phyloP scores from a whole-genome alignment of 1,140 invertebrate genomes.

The Lamellibrachia luymesi region DNA sequence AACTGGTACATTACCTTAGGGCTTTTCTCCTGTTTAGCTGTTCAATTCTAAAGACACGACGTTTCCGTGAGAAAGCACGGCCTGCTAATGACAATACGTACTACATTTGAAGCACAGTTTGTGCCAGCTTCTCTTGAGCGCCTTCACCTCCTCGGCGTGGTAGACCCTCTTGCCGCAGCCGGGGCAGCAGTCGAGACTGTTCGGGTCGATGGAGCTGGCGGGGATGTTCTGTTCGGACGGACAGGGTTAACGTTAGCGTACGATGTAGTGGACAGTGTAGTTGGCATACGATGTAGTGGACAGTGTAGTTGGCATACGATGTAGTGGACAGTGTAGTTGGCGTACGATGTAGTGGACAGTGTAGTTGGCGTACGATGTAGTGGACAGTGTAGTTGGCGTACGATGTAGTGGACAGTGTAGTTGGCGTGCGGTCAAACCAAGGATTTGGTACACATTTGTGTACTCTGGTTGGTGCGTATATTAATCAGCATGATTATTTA shows the following conservation, averaged over 20 bases:
- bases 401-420: no score
- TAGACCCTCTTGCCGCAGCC: slow-evolving; percentile 62
- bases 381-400: no score
- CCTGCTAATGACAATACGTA: slow-evolving; percentile 62
- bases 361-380: no score
- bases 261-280: no score
- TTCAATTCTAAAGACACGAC: neutral
- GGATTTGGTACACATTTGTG: no score
- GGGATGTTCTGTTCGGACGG: neutral
- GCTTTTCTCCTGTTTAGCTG: neutral
- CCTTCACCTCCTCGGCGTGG: slow-evolving; percentile 63
- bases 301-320: no score
- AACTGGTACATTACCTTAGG: neutral
- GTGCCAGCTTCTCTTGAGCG: slow-evolving; percentile 91
- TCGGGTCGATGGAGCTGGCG: slow-evolving; percentile 26
- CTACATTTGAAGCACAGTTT: slow-evolving; percentile 98
- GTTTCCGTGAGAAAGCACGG: neutral
- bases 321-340: no score
- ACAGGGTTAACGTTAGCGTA: neutral
- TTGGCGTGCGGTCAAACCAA: no score
- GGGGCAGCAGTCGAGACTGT: slow-evolving; percentile 59
- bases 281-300: no score
- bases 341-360: no score
- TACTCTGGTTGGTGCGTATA: no score
- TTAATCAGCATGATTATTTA: no score